phyloP scores from a whole-genome alignment of 1,140 invertebrate species.

The Probaryconus sp. region DNA sequence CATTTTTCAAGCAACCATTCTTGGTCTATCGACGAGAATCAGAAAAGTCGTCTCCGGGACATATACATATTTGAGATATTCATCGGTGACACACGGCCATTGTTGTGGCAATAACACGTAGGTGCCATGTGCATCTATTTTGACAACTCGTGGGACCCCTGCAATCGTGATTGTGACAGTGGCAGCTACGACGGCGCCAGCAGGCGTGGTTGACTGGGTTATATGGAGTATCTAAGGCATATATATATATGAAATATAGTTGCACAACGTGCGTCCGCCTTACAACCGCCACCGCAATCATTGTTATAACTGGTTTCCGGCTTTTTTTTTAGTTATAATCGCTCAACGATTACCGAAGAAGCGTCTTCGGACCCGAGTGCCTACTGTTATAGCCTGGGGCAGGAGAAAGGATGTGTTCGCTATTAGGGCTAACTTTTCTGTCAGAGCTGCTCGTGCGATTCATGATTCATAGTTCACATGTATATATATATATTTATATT shows the following conservation, averaged over 20 bases:
- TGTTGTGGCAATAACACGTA: conserved; percentile 23
- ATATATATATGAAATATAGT: conserved; percentile 42
- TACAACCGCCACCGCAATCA: conserved; percentile 55
- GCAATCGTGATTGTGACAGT: too few species aligned
- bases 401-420: conserved; percentile 65
- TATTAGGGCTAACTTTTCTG: conserved; percentile 67
- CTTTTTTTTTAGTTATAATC: conserved; percentile 78
- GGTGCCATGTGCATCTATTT: conserved; percentile 41
- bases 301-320: conserved; percentile 77
- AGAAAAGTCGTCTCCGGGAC: conserved; percentile 44
- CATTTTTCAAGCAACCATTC: conserved; percentile 58
- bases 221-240: conserved; percentile 20
- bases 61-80: conserved; percentile 64
- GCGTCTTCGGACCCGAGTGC: conserved; percentile 73
- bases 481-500: too few species aligned
- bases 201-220: conserved; percentile 47
- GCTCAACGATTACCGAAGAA: conserved; percentile 74
- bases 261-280: conserved; percentile 43
- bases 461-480: conserved; percentile 50
- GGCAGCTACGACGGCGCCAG: conserved; percentile 27
- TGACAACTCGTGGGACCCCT: conserved; percentile 43
- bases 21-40: conserved; percentile 54
- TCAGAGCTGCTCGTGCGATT: conserved; percentile 36
- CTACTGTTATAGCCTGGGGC: conserved; percentile 74
- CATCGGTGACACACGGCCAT: conserved; percentile 61